Conservation (phyloP, 2,113 vertebrate genomes). For the Microtus richardsoni region DNA sequence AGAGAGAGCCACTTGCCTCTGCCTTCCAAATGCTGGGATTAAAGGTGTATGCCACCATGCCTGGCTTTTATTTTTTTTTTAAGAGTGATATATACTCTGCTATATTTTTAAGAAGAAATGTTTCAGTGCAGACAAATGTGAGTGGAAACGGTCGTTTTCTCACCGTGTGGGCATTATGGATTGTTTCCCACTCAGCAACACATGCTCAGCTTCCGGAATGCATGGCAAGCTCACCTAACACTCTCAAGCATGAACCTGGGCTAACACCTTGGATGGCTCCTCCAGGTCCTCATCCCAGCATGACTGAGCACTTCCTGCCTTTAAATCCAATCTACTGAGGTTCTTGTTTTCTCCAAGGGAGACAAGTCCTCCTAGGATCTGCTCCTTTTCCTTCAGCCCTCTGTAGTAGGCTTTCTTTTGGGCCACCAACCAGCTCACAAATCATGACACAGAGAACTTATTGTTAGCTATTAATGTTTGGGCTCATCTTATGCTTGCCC, state of each 20-base stretch:
- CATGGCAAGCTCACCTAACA: neutral
- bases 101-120: neutral
- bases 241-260: neutral
- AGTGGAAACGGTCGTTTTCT: neutral
- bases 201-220: rapidly evolving
- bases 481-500: neutral
- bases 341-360: neutral
- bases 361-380: neutral
- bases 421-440: neutral
- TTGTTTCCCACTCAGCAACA: neutral
- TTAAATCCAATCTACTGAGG: neutral
- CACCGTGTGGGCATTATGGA: neutral
- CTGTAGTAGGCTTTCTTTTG: neutral
- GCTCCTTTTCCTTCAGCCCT: neutral
- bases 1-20: neutral
- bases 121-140: too few species aligned
- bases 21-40: neutral
- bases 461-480: neutral
- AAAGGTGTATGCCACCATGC: neutral
- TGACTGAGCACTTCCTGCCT: neutral
- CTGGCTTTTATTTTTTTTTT: neutral
- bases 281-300: neutral
- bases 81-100: neutral
- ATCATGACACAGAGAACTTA: neutral
- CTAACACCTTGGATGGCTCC: rapidly evolving